A percentile compares a stretch with the other conserved stretches of the same genome.
Conservation (phyloP, 2,113 vertebrate species). For the Quiscalus mexicanus region DNA sequence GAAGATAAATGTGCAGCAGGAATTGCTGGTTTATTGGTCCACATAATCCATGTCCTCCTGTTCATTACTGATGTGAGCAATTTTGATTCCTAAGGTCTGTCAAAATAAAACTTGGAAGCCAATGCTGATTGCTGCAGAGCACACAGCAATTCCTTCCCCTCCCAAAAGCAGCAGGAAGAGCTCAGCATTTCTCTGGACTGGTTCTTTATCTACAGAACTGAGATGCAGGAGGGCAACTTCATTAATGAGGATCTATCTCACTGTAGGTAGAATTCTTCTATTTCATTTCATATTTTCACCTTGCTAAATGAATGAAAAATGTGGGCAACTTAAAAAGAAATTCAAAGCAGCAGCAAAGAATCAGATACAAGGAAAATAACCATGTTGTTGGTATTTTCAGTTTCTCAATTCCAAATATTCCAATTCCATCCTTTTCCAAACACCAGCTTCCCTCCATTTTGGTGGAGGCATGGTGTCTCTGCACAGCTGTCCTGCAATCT, state of each 20-base stretch:
- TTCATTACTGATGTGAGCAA: background rate
- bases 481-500: background rate
- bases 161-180: background rate
- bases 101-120: background rate
- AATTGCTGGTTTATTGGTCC: background rate
- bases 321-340: background rate
- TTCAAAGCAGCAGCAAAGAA: background rate
- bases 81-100: background rate
- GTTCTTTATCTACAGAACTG: background rate
- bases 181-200: background rate
- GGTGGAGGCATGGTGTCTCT: background rate
- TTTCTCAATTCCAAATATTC: background rate
- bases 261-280: background rate
- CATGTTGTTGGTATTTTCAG: background rate
- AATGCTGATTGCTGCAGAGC: background rate
- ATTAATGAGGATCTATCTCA: background rate
- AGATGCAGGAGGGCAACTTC: background rate
- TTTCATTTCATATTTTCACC: background rate
- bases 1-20: constrained; percentile 13
- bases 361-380: background rate
- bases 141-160: background rate
- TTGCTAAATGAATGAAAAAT: background rate
- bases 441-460: background rate
- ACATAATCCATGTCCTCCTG: background rate
- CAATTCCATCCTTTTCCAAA: background rate